phyloP scores from a whole-genome alignment of 2,113 vertebrate species.

The Indicator maculatus region DNA sequence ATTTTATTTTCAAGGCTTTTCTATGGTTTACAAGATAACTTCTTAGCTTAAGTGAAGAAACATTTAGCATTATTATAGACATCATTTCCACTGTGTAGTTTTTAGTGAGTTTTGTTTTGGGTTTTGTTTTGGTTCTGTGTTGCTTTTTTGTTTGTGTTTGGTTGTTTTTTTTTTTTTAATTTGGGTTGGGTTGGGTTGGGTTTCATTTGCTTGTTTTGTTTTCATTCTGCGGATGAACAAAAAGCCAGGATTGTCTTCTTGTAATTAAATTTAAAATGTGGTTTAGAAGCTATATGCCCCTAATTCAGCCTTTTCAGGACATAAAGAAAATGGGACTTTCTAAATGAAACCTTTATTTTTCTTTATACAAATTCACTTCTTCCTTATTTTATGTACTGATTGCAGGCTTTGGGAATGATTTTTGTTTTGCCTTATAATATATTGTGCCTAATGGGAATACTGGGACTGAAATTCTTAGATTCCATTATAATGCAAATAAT shows the following conservation, averaged over 20 bases:
- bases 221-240: neutral
- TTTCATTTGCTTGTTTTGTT: rapidly evolving
- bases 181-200: too few relatives aligned
- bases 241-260: neutral
- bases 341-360: neutral
- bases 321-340: neutral
- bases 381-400: neutral
- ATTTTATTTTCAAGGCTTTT: neutral
- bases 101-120: neutral
- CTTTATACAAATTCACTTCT: neutral
- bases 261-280: neutral
- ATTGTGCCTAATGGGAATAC: rapidly evolving
- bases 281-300: neutral
- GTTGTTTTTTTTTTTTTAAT: too few relatives aligned
- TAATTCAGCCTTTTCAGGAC: neutral
- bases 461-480: neutral
- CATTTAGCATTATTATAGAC: neutral
- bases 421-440: neutral
- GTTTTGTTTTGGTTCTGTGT: neutral
- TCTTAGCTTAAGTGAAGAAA: neutral
- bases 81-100: neutral
- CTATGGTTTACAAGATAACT: neutral
- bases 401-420: neutral
- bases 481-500: neutral
- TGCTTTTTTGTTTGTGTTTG: neutral